Evolutionary conservation across 2,113 vertebrate genomes (phyloP).

Genomic region (Megaceryle torquata): DNA sequence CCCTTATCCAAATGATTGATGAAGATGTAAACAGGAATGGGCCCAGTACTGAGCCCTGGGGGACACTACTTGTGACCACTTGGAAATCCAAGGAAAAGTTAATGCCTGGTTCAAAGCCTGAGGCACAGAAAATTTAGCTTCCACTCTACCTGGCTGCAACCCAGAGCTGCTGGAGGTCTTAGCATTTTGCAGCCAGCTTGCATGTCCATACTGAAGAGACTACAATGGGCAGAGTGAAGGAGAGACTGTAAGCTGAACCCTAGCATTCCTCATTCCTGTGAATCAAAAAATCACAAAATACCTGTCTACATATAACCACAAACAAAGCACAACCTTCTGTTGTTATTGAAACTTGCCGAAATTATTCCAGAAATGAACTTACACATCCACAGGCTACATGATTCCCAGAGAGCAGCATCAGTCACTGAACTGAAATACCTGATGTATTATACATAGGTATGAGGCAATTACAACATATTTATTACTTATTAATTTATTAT

Average conservation of each 20-base stretch:
- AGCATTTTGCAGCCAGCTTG: neutral
- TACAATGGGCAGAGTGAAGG: neutral
- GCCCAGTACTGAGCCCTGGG: too few species aligned
- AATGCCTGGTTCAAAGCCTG: neutral
- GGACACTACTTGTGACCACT: too few species aligned
- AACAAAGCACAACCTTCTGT: neutral
- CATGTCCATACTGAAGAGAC: neutral
- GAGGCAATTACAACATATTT: neutral
- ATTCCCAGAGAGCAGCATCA: neutral
- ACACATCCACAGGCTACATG: neutral
- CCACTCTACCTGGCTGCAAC: neutral
- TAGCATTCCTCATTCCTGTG: neutral
- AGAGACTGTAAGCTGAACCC: neutral
- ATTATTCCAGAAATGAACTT: neutral
- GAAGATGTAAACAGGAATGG: too few species aligned
- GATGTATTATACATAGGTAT: neutral
- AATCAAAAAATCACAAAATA: neutral
- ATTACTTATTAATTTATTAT: neutral
- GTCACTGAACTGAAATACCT: neutral
- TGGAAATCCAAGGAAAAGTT: constrained; percentile 3
- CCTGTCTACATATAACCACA: neutral
- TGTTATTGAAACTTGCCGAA: neutral
- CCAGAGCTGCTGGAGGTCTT: neutral
- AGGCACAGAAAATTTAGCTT: neutral
- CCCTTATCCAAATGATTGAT: too few species aligned